Percentiles rank a stretch among this genome's conserved stretches.
These are phyloP conservation scores for Aphrocallistes beatrix DNA, from an alignment of 37 sponge, comb jelly and placozoan species.

Conservation along the genomic window DNA sequence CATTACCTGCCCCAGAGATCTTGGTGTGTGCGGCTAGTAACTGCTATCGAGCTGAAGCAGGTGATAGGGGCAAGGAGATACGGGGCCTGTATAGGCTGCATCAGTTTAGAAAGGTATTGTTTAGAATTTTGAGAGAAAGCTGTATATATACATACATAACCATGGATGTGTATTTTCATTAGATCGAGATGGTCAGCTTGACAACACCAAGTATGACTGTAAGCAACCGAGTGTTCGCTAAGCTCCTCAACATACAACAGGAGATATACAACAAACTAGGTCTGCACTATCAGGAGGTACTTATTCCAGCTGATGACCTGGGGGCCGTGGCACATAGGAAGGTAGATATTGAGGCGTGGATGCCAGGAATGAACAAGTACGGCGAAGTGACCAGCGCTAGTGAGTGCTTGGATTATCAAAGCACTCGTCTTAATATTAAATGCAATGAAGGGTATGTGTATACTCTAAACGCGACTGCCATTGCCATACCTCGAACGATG, in stretches of 20 bases:
- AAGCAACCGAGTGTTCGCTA: background rate
- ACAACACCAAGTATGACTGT: background rate
- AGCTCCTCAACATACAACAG: background rate
- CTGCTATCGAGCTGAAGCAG: background rate
- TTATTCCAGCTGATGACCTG: background rate
- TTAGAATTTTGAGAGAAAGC: too few relatives aligned
- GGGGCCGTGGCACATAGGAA: background rate
- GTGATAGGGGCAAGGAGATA: background rate
- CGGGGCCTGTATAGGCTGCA: background rate
- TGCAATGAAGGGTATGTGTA: background rate
- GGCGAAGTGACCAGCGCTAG: constrained; percentile 1
- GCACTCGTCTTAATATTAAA: background rate
- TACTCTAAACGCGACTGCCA: background rate
- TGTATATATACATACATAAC: too few relatives aligned
- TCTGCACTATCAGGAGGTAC: background rate
- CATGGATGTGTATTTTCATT: background rate
- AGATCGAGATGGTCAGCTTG: background rate
- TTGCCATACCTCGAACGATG: background rate
- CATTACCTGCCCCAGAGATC: background rate
- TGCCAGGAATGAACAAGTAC: background rate
- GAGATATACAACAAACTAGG: background rate
- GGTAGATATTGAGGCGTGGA: background rate
- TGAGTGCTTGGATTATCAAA: background rate
- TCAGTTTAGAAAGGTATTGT: constrained; percentile 15
- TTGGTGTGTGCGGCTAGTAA: background rate